Evolutionary conservation across 2,888 invertebrate species (phyloP).

Genomic region (Augiades crinisus): DNA sequence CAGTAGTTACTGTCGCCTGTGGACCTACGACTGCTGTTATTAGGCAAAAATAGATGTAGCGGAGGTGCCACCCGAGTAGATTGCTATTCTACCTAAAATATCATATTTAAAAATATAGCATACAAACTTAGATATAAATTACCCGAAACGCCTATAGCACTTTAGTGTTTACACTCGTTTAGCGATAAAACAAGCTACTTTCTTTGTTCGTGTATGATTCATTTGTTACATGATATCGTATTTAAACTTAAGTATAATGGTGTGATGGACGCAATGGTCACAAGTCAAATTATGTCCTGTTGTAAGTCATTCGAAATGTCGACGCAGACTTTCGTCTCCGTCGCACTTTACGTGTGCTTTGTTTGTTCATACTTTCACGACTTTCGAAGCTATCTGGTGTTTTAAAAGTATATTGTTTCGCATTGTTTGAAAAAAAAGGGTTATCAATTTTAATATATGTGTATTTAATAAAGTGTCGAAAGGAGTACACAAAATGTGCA

Average conservation of each 20-base stretch:
- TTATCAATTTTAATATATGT: too few species aligned
- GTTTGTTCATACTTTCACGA: background rate
- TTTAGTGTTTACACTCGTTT: slow-evolving; percentile 4
- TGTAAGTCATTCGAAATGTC: slow-evolving; percentile 9
- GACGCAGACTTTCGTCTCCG: background rate
- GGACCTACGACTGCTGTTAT: too few species aligned
- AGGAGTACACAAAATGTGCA: too few species aligned
- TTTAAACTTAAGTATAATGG: slow-evolving; percentile 8
- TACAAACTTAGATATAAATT: background rate
- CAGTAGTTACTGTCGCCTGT: too few species aligned
- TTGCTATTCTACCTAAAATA: too few species aligned
- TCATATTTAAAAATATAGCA: too few species aligned
- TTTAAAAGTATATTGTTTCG: too few species aligned
- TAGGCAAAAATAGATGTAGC: too few species aligned
- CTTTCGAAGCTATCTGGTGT: background rate
- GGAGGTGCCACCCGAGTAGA: too few species aligned
- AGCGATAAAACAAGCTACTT: slow-evolving; percentile 11
- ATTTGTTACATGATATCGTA: background rate
- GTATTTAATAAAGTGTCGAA: too few species aligned
- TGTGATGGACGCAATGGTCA: slow-evolving; percentile 12
- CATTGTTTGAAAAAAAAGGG: too few species aligned
- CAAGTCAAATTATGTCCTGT: background rate
- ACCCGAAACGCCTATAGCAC: background rate
- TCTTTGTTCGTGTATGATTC: slow-evolving; percentile 16
- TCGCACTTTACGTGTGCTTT: background rate